phyloP scores from a whole-genome alignment of 2,113 vertebrate species.

The Brachypteracias leptosomus region DNA sequence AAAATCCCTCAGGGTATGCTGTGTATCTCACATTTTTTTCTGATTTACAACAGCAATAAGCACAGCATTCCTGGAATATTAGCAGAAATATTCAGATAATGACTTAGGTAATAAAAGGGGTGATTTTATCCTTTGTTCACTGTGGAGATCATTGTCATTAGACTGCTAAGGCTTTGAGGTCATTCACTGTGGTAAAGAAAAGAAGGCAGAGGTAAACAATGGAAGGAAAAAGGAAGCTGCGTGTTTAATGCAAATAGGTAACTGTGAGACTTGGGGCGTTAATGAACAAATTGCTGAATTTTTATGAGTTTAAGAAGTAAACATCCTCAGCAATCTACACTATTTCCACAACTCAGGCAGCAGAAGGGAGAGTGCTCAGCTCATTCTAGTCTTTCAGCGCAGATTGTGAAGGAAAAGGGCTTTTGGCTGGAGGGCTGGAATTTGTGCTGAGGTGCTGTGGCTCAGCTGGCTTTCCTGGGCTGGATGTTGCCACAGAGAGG shows the following conservation, averaged over 20 bases:
- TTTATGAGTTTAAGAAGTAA: not conserved
- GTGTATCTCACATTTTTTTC: not conserved
- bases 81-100: conserved; percentile 1
- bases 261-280: not conserved
- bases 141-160: not conserved
- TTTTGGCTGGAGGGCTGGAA: not conserved
- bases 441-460: not conserved
- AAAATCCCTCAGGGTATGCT: not conserved
- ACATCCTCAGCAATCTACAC: not conserved
- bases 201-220: not conserved
- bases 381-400: not conserved
- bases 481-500: not conserved
- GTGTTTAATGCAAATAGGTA: not conserved
- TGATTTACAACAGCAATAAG: not conserved
- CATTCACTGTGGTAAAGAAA: not conserved
- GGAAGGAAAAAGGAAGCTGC: not conserved
- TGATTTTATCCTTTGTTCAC: not conserved
- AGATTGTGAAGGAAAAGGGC: not conserved
- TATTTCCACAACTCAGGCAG: not conserved
- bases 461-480: not conserved
- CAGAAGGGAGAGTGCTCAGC: not conserved
- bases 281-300: not conserved
- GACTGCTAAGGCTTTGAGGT: not conserved
- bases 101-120: not conserved
- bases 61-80: not conserved